Percentiles rank a stretch among this genome's conserved stretches.
Evolutionary conservation across 2,797 vertebrate genomes (phyloP).

Genomic region (Linurgus olivaceus): DNA sequence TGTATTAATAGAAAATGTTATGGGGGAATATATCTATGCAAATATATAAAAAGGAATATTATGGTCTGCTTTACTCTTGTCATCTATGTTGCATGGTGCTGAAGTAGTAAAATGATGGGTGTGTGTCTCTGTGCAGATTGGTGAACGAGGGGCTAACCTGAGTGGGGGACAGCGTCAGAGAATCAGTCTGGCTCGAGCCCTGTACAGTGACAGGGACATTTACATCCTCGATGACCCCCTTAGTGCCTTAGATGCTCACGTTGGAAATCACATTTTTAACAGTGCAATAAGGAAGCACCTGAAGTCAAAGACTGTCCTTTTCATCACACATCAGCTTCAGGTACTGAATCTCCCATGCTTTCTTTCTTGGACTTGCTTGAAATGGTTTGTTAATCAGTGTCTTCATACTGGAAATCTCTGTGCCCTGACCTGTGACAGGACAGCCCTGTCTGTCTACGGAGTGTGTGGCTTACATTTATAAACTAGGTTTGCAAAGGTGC

Average conservation of each 20-base stretch:
- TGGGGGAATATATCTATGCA: accelerated
- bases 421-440: neutral
- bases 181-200: conserved; percentile 89
- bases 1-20: neutral
- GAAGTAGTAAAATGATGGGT: neutral
- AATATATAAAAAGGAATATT: neutral
- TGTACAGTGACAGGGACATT: conserved; percentile 88
- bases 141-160: conserved; percentile 89
- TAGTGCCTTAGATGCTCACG: conserved; percentile 90
- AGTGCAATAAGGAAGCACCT: conserved; percentile 89
- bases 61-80: neutral
- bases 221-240: conserved; percentile 93
- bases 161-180: conserved; percentile 92
- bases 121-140: conserved; percentile 77
- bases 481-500: neutral
- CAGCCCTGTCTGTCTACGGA: neutral
- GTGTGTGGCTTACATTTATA: neutral
- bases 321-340: conserved; percentile 93
- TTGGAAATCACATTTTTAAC: conserved; percentile 93
- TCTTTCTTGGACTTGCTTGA: neutral
- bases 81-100: neutral
- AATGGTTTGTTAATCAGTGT: neutral
- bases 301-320: conserved; percentile 87
- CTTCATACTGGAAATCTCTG: neutral
- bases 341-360: conserved; percentile 53